Evolutionary conservation across 2,113 vertebrate species (phyloP), one percentile per base, ranked within the genome.

Genomic region (Micronycteris hirsuta): DNA sequence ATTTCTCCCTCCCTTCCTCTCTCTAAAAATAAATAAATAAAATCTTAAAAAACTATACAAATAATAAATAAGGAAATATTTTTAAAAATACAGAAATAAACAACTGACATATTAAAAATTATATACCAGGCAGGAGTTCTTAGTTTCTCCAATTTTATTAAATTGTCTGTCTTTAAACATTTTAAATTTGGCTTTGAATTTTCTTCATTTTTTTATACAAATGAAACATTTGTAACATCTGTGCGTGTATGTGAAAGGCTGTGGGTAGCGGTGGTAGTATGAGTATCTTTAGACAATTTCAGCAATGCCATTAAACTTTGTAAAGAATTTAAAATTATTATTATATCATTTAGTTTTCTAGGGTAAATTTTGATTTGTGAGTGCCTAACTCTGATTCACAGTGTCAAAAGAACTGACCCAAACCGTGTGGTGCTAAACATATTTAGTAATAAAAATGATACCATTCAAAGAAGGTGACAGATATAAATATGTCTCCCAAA

Each of bases 391-490:
- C 6, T 95, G 45, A 91, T 92, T 74, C 68, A 76, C 45, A 86
- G 24, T 92, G 33, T 43, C 56, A 94, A 86, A 94, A 89, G 56
- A 86, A 63, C 31, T 91, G 65, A 71, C 24, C 10, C 36, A 94
- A 70, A 76, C 28, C 67, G 1, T 70, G 49, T 76, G 45, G 36
- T 73, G 19, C 28, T 74, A 92, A 71, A 88, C 61, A 84, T 65
- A 70, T 74, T 88, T 92, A 61, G 16, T 91, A 81, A 92, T 92
- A 95, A 92, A 91, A 76, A 68, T 67, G 3, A 61, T 76, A 14
- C 2, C 17, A 58, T 52, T 52, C 45, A 83, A 88, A 93, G n/a
- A 74, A 74, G 14, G 19, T 81, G 10, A 58, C 26, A 83, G 8
- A 61, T n/a, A 65, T 47, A 91, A 26, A 26, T 19, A 45, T 47